Conservation (phyloP, 2,113 vertebrate species). For the Carettochelys insculpta region DNA sequence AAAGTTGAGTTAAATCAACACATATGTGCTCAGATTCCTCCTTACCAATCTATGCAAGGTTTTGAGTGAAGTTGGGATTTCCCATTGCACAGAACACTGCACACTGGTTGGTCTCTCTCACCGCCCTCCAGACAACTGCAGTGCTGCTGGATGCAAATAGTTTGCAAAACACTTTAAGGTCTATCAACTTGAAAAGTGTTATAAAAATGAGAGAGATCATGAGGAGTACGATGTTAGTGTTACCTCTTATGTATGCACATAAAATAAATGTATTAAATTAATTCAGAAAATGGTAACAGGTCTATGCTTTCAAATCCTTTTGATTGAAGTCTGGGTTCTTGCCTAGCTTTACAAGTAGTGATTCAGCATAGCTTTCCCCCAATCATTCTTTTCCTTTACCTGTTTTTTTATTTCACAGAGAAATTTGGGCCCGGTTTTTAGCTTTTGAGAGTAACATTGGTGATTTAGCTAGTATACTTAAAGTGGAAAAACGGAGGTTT, state of each 20-base stretch:
- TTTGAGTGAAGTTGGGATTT: conserved; percentile 12
- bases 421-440: conserved; percentile 98
- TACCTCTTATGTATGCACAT: background rate
- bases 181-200: background rate
- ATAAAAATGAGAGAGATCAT: fast-evolving
- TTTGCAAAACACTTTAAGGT: background rate
- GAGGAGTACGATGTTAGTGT: background rate
- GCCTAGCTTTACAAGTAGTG: fast-evolving
- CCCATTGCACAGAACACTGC: background rate
- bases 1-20: background rate
- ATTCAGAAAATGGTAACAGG: background rate
- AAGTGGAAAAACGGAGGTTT: conserved; percentile 95
- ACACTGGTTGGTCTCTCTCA: background rate
- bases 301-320: background rate
- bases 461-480: conserved; percentile 96
- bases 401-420: conserved; percentile 80
- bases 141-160: background rate
- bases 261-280: background rate
- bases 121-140: background rate
- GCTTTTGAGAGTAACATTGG: conserved; percentile 99
- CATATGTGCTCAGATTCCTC: background rate
- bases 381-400: background rate
- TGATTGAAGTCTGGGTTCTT: background rate
- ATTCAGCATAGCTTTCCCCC: background rate
- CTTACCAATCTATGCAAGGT: background rate